Evolutionary conservation across 2,797 vertebrate genomes (phyloP), one percentile per base, ranked within the genome.

Genomic region (Melopsittacus undulatus): DNA sequence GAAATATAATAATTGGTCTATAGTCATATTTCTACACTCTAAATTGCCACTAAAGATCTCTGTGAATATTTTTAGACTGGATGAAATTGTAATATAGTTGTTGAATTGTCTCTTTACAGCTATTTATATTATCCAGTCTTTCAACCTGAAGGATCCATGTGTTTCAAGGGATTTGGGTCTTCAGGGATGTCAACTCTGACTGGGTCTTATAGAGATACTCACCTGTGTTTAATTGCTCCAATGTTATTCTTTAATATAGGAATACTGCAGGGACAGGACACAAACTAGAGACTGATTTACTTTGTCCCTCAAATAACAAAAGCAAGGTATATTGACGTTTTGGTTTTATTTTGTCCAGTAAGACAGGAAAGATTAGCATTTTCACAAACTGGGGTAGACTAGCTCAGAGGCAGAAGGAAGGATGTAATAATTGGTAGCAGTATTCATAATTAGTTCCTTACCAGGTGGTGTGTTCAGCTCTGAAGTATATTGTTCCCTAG

Each of bases 111-210:
- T 92, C 43, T 88, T 90, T 83, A 56, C 57, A 79, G 34, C 61
- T 92, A 66, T 90, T 95, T 91, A 52, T 90, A 89, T 76, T 89
- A 87, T 30, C 14, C 52, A 63, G 67, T 82, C 80, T 94, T 95
- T 84, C 74, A 89, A 51, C 51, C 78, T 76, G 59, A 90, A 90
- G 85, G 92, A 56, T 84, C 74, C 46, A 32, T 83, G 63, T 70
- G 42, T 87, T 96, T 77, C 59, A 69, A 72, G 85, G 87, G 85
- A 83, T 90, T 96, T 93, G 51, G 52, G 51, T 92, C 80, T 95
- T 95, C 40, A 42, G 67, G 54, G 77, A 87, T 93, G 57, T 91
- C 79, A 94, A 1, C 82, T 91, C 67, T 86, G 86, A 57, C 68
- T 94, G 68, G 46, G 87, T 52, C 70, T 94, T 91, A 81, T 57